Conservation (phyloP, 2,888 invertebrate species). For the Palloptera scutellata region DNA sequence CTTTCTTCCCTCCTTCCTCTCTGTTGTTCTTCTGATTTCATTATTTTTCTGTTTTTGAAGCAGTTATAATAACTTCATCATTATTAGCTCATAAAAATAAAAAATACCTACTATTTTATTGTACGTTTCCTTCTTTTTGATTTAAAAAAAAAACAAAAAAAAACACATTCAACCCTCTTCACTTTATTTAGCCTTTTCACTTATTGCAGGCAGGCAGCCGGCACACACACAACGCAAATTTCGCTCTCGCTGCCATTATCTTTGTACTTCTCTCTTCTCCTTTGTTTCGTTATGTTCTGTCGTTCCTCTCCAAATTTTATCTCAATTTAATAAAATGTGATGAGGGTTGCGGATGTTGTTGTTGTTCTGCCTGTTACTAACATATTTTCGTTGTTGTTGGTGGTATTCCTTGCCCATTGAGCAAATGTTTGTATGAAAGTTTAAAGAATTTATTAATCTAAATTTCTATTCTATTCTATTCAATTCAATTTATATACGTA, state of each 20-base stretch:
- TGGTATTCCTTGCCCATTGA: conserved; percentile 1
- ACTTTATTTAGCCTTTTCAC: neutral
- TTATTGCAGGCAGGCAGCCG: no score
- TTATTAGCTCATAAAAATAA: conserved; percentile 56
- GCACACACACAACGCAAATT: no score
- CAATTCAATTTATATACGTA: neutral
- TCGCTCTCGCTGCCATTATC: neutral
- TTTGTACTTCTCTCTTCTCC: conserved; percentile 1
- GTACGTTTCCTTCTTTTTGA: neutral
- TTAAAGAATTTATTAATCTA: conserved; percentile 17
- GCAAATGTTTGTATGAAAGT: neutral
- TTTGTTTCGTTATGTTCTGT: conserved; percentile 2
- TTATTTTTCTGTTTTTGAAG: conserved; percentile 34
- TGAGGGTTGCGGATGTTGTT: conserved; percentile 45
- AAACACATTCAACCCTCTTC: conserved; percentile 12
- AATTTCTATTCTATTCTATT: conserved; percentile 8
- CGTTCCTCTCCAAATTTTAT: conserved; percentile 40
- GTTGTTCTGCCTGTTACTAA: neutral
- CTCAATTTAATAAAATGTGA: conserved; percentile 54
- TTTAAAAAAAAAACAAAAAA: neutral
- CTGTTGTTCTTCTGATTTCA: conserved; percentile 25
- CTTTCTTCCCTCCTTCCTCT: conserved; percentile 27
- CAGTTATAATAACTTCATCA: conserved; percentile 56
- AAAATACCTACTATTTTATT: conserved; percentile 21
- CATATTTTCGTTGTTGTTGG: neutral